Percentiles rank a stretch among this genome's conserved stretches.
phyloP scores from a whole-genome alignment of 2,888 invertebrate species.

The Ceriagrion tenellum region DNA sequence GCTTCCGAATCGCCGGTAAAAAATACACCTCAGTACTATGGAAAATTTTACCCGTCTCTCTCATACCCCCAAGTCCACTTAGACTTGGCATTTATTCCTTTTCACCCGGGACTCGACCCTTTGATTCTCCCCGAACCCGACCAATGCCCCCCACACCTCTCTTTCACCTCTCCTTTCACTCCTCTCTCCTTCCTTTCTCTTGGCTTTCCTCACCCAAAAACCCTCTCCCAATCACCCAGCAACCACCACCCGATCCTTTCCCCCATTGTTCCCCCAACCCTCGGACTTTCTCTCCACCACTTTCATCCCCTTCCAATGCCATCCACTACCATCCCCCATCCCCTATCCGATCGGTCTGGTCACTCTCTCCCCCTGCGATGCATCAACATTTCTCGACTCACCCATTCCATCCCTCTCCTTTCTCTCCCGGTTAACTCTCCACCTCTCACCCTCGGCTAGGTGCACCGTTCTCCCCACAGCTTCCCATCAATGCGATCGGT shows the following conservation, averaged over 20 bases:
- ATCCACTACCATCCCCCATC: not conserved
- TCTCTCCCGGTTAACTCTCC: not conserved
- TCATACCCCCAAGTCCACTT: not conserved
- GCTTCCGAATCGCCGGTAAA: not conserved
- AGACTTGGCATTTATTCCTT: conserved; percentile 24
- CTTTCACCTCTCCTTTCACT: not conserved
- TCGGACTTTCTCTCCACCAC: conserved; percentile 1
- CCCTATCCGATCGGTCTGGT: not conserved
- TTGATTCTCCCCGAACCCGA: not conserved
- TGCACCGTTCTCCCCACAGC: not conserved
- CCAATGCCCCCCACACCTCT: not conserved
- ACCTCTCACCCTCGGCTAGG: not conserved
- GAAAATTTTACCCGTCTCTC: not conserved
- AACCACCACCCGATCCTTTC: not conserved
- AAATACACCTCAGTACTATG: not conserved
- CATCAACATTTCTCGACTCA: conserved; percentile 11
- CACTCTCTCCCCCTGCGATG: not conserved
- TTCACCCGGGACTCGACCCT: not conserved
- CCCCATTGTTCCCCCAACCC: conserved; percentile 4
- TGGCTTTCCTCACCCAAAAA: not conserved
- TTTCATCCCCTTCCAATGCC: not conserved
- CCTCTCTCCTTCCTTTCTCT: not conserved
- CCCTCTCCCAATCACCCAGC: not conserved
- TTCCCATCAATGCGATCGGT: not conserved
- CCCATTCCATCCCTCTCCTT: not conserved